Evolutionary conservation across 2,888 invertebrate genomes (phyloP).

Genomic region (Myopa testacea): DNA sequence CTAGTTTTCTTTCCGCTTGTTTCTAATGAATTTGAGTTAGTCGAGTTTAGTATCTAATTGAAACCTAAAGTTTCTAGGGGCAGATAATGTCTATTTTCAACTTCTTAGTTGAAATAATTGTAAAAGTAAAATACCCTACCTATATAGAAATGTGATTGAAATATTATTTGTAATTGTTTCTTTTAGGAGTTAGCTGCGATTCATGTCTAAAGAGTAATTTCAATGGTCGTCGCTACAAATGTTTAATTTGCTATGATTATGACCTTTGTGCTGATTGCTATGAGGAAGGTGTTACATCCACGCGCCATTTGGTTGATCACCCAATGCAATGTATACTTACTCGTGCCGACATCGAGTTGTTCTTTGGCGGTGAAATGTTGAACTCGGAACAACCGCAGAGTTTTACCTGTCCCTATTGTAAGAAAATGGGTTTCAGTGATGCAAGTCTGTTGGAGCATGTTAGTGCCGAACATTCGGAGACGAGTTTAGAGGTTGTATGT

Average conservation of each 20-base stretch:
- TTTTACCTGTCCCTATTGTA: constrained; percentile 98
- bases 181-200: constrained; percentile 98
- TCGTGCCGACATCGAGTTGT: constrained; percentile 94
- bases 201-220: constrained; percentile 98
- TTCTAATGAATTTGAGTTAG: too few relatives aligned
- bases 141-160: too few relatives aligned
- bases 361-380: constrained; percentile 94
- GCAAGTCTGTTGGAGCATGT: constrained; percentile 91
- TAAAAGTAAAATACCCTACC: too few relatives aligned
- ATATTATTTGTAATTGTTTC: background rate
- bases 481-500: constrained; percentile 95
- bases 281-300: constrained; percentile 90
- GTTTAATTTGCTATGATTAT: constrained; percentile 98
- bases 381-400: constrained; percentile 94
- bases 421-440: constrained; percentile 96
- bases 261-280: constrained; percentile 97
- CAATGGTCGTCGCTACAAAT: constrained; percentile 97
- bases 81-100: too few relatives aligned
- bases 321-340: constrained; percentile 99
- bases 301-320: constrained; percentile 94
- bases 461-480: constrained; percentile 90
- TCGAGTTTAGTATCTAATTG: too few relatives aligned
- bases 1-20: too few relatives aligned
- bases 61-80: too few relatives aligned
- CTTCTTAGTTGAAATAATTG: too few relatives aligned